Base-by-base conservation (phyloP, 2,797 vertebrate species). In the Kryptolebias ocellatus region DNA sequence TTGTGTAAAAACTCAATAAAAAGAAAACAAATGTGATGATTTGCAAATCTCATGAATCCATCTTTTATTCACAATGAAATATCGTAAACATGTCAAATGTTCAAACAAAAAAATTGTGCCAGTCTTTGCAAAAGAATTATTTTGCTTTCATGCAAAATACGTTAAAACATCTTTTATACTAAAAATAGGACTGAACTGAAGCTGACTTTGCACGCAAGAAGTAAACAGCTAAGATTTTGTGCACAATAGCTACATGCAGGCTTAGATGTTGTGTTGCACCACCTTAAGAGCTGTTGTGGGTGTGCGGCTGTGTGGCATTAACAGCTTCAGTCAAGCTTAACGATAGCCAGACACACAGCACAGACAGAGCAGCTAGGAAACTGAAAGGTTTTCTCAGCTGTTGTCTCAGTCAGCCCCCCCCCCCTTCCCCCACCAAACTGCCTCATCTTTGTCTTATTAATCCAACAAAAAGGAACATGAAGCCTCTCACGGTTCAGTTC, bases 381-480 rank as follows among this genome's bases (percentile, higher is more conserved):
- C 72, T 53, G 76, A 88, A 80, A 87, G 76, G 45, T 58, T 81
- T 84, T 81, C 70, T 89, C 79, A 92, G 87, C 82, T 91, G 86
- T 82, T 84, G 62, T 74, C 52, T 78, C 64, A 29, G 60, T 42
- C 60, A 64, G 39, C 64, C 39, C 11, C 1, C 39, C 39, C 39
- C 37, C 39, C 39, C 39, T 24, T 52, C 16, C 37, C 67, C 63
- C 61, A 46, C 44, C 24, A 27, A 51, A 64, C 79, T 74, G 72
- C 50, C 64, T 52, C 67, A 69, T 74, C 63, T 70, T 80, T 85
- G 72, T 85, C 39, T 81, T 63, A 62, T 73, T 64, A 63, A 82
- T 78, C 75, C 61, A 74, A 49, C 59, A 60, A 65, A 77, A 24
- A 39, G 17, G 27, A 54, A 64, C 64, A 68, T 54, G 28, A 71